Conservation (phyloP, 2,113 vertebrate genomes). For the Rafetus swinhoei region DNA sequence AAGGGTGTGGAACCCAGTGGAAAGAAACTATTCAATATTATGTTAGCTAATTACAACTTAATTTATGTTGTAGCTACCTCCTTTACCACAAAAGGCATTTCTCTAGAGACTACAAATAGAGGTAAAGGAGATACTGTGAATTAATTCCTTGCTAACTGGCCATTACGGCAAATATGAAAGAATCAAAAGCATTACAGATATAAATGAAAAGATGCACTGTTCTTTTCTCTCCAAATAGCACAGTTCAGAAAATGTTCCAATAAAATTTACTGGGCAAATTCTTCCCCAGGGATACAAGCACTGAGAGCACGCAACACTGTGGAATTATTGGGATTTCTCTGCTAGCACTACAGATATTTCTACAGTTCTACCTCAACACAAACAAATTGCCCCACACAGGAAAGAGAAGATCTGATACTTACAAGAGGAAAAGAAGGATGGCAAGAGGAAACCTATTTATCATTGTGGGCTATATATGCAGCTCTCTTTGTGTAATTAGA, state of each 20-base stretch:
- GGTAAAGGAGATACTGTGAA: no score
- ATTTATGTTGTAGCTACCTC: background rate
- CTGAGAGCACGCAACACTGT: background rate
- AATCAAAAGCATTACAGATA: background rate
- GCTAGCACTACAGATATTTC: background rate
- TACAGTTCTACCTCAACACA: background rate
- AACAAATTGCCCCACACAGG: background rate
- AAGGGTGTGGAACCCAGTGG: no score
- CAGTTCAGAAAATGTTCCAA: background rate
- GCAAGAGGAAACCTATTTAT: background rate
- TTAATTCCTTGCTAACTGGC: no score
- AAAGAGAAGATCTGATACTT: background rate
- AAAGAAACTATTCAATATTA: background rate
- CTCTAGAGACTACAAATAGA: no score
- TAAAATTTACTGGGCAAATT: background rate
- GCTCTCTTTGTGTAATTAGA: no score
- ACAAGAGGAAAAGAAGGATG: accelerated
- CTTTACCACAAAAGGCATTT: background rate
- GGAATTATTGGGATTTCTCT: background rate
- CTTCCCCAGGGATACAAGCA: background rate
- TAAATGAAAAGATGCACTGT: background rate
- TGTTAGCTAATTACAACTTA: background rate
- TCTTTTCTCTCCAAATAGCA: background rate
- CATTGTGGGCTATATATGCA: no score
- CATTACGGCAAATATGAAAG: no score